Percentiles rank a stretch among this genome's conserved stretches.
These are phyloP conservation scores for Vombatus ursinus DNA, from an alignment of 2,113 vertebrate genomes.

Conservation along the genomic window DNA sequence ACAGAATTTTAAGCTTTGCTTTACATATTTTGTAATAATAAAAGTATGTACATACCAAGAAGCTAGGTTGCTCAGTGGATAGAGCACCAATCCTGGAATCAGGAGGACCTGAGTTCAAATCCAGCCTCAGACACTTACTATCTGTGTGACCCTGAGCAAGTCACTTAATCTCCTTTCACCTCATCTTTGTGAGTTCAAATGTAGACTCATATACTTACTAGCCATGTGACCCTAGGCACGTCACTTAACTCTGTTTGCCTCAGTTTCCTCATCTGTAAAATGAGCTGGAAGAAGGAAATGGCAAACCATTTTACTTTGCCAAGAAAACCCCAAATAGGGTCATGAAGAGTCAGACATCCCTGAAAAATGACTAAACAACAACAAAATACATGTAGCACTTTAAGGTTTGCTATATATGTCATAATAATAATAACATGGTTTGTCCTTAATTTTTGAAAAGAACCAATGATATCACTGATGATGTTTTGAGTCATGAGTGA, in stretches of 20 bases:
- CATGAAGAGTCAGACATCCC: background rate
- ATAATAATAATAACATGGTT: no score
- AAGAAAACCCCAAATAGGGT: background rate
- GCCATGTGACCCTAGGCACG: no score
- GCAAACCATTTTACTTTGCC: background rate
- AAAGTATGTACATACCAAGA: background rate
- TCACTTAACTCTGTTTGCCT: background rate
- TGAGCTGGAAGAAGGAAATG: background rate
- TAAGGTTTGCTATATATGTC: no score
- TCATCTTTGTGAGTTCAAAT: no score
- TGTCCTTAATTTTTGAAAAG: no score
- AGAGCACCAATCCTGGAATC: background rate
- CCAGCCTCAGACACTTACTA: background rate
- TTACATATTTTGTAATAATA: background rate
- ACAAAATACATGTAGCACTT: background rate
- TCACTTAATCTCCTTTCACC: no score
- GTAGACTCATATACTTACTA: no score
- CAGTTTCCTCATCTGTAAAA: background rate
- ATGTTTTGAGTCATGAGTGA: no score
- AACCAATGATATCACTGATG: no score
- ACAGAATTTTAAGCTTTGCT: background rate
- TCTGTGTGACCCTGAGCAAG: background rate
- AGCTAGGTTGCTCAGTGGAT: background rate
- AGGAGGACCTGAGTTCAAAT: background rate
- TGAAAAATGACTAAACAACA: background rate